phyloP scores from a whole-genome alignment of 2,113 vertebrate genomes.

The Pungitius pungitius region DNA sequence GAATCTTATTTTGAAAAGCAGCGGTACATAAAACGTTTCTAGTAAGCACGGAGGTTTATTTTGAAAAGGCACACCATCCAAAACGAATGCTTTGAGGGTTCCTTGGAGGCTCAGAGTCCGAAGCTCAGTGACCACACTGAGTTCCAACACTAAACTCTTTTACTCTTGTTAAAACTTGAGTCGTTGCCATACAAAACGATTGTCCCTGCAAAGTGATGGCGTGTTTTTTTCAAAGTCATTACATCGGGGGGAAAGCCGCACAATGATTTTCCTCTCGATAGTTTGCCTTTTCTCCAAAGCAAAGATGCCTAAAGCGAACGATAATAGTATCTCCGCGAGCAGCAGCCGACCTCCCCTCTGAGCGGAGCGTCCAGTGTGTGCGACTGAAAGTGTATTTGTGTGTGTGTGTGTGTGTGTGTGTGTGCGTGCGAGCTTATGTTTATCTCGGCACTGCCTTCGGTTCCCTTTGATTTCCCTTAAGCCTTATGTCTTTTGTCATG shows the following conservation, averaged over 20 bases:
- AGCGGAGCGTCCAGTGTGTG: slow-evolving; percentile 40
- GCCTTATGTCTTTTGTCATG: slow-evolving; percentile 79
- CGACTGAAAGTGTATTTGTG: slow-evolving; percentile 31
- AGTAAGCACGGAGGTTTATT: background rate
- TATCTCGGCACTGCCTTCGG: slow-evolving; percentile 71
- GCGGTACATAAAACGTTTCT: background rate
- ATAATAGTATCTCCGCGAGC: slow-evolving; percentile 50
- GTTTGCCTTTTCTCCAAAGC: slow-evolving; percentile 39
- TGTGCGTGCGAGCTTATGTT: slow-evolving; percentile 53
- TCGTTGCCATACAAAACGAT: background rate
- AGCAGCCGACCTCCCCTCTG: slow-evolving; percentile 37
- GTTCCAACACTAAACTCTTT: too few relatives aligned
- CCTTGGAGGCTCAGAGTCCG: background rate
- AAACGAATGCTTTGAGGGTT: background rate
- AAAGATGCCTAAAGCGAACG: slow-evolving; percentile 39
- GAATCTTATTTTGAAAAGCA: background rate
- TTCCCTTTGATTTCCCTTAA: slow-evolving; percentile 71
- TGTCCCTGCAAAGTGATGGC: slow-evolving; percentile 12
- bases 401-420: slow-evolving; percentile 38
- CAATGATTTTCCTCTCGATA: slow-evolving; percentile 45
- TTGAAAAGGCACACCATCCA: background rate
- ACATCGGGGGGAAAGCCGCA: slow-evolving; percentile 20
- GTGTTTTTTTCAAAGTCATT: slow-evolving; percentile 19
- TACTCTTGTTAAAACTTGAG: slow-evolving; percentile 31
- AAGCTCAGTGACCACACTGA: background rate